A percentile compares a stretch with the other conserved stretches of the same genome.
These are phyloP conservation scores for Amblyopsis rosae DNA, from an alignment of 2,113 vertebrate species.

Conservation along the genomic window DNA sequence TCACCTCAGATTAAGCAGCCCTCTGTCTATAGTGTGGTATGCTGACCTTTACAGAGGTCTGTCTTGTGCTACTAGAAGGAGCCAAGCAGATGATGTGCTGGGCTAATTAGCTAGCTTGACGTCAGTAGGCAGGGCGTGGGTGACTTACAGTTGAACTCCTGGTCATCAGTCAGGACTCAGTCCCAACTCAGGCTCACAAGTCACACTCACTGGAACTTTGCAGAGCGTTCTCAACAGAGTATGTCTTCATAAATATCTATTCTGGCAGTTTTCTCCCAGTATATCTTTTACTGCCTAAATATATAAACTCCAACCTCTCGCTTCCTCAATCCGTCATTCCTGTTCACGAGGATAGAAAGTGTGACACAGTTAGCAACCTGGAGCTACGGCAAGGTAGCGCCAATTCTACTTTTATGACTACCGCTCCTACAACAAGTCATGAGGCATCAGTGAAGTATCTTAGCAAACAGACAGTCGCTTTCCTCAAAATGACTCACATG, in stretches of 20 bases:
- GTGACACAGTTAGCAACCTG: neutral
- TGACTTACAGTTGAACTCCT: constrained; percentile 65
- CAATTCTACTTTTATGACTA: constrained; percentile 26
- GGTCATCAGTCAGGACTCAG: constrained; percentile 48
- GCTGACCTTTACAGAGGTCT: constrained; percentile 78
- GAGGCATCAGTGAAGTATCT: constrained; percentile 15
- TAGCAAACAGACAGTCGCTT: constrained; percentile 13
- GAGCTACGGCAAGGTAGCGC: neutral
- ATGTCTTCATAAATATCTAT: constrained; percentile 13
- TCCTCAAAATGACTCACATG: neutral
- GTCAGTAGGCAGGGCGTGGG: constrained; percentile 57
- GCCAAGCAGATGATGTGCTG: constrained; percentile 60
- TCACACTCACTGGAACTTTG: neutral
- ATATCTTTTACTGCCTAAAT: neutral
- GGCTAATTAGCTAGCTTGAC: constrained; percentile 73
- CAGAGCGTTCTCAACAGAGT: neutral
- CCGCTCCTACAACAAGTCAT: neutral
- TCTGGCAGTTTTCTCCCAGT: constrained; percentile 2
- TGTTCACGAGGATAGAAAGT: constrained; percentile 6
- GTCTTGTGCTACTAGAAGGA: constrained; percentile 62
- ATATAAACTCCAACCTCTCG: neutral
- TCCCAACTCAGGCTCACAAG: constrained; percentile 14
- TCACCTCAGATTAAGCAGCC: constrained; percentile 74
- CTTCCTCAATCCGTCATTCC: constrained; percentile 12
- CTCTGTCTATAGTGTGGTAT: constrained; percentile 72